Evolutionary conservation across 2,888 invertebrate species (phyloP).

Genomic region (Alsophila aescularia): DNA sequence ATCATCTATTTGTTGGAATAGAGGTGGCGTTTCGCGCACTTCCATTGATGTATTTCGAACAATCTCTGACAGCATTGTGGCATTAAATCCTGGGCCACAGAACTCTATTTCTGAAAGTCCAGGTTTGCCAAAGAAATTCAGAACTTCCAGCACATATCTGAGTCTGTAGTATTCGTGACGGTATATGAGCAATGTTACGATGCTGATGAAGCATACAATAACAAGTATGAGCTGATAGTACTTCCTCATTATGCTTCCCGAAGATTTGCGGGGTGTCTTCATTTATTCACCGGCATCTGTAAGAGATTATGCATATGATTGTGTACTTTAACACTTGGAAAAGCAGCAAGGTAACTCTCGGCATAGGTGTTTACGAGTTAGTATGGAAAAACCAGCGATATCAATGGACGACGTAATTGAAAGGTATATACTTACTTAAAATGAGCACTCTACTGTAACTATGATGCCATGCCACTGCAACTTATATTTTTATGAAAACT

Average conservation of each 20-base stretch:
- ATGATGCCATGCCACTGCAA: too few species aligned
- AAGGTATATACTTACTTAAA: too few species aligned
- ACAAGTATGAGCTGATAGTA: conserved; percentile 91
- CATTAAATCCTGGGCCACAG: conserved; percentile 82
- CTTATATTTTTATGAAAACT: too few species aligned
- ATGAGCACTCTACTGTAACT: too few species aligned
- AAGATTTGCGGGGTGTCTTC: conserved; percentile 70
- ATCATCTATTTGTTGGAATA: conserved; percentile 87
- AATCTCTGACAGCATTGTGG: conserved; percentile 78
- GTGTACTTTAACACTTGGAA: not conserved
- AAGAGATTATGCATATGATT: conserved; percentile 27
- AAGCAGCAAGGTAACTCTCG: too few species aligned
- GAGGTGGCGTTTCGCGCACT: conserved; percentile 86
- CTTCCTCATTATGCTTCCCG: conserved; percentile 88
- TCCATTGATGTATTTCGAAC: conserved; percentile 80
- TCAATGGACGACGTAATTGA: too few species aligned
- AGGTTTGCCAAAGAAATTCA: conserved; percentile 93
- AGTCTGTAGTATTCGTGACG: conserved; percentile 93
- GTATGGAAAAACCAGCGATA: too few species aligned
- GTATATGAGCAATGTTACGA: conserved; percentile 90
- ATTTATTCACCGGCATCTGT: conserved; percentile 62
- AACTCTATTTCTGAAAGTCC: conserved; percentile 81
- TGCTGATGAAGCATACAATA: conserved; percentile 88
- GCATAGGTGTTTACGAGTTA: too few species aligned
- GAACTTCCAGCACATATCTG: conserved; percentile 92